A percentile compares a stretch with the other conserved stretches of the same genome.
Evolutionary conservation across 2,113 vertebrate genomes (phyloP).

Genomic region (Strix uralensis): DNA sequence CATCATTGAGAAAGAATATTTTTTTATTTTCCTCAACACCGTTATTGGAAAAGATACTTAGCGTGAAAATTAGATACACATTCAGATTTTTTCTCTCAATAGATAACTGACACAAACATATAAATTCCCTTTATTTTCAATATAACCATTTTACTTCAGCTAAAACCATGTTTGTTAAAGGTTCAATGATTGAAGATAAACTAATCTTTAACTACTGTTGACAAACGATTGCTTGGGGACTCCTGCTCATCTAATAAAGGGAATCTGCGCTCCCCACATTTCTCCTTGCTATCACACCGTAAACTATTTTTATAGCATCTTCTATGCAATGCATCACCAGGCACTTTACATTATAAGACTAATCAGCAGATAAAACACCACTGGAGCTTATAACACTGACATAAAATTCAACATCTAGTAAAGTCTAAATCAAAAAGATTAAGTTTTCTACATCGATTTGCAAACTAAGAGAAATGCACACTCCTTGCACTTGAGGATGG

Average conservation of each 20-base stretch:
- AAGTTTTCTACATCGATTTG: not conserved
- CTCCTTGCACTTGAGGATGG: not conserved
- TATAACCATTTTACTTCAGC: constrained; percentile 9
- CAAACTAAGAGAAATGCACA: not conserved
- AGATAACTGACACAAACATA: not conserved
- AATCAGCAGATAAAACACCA: constrained; percentile 57
- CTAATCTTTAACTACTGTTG: constrained; percentile 37
- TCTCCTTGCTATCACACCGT: constrained; percentile 39
- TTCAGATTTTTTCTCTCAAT: not conserved
- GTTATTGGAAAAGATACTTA: not conserved
- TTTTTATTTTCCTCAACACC: not conserved
- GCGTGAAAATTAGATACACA: not conserved
- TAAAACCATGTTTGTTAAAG: constrained; percentile 48
- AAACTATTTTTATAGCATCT: constrained; percentile 58
- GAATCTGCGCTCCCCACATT: constrained; percentile 12
- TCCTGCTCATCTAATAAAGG: constrained; percentile 28
- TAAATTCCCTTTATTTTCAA: constrained; percentile 41
- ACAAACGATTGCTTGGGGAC: constrained; percentile 40
- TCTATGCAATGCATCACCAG: constrained; percentile 12
- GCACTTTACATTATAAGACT: constrained; percentile 48
- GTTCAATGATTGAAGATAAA: constrained; percentile 53
- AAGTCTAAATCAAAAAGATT: constrained; percentile 25
- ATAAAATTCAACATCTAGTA: constrained; percentile 21
- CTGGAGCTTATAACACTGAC: not conserved
- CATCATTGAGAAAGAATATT: not conserved